Evolutionary conservation across 2,888 invertebrate genomes (phyloP), one percentile per base, ranked within the genome.

Genomic region (Eremobia ochroleuca): DNA sequence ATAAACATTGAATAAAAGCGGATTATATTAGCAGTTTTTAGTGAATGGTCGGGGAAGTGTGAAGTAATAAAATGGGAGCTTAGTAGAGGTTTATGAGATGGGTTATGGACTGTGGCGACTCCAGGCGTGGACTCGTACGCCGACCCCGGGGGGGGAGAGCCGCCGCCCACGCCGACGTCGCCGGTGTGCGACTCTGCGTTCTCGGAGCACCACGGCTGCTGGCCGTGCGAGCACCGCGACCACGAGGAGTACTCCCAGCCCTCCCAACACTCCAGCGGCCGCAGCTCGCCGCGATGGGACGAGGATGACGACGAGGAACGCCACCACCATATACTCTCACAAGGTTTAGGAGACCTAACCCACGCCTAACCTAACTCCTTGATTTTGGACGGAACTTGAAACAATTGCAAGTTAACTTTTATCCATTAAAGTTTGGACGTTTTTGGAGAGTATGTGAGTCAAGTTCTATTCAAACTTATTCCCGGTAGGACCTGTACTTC

Each of bases 181-280:
- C 97, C 96, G 73, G 96, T 95, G 87, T 97, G 94, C 93, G 97
- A 96, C 94, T 97, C 96, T 76, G 97, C 96, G 82, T 97, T 92
- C 93, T 96, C 96, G 82, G 97, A 97, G 85, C 97, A 97, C 89
- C 95, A 95, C 90, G 96, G 96, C 81, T 96, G 96, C 89, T 96
- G 96, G 95, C 96, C 96, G 77, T 96, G 96, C 92, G 96, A 96
- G 87, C 95, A 95, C 78, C 95, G 94, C 25, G 95, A 95, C 58
- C 92, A 93, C 81, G 94, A 95, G 34, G 95, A 95, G 85, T 94
- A 92, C 92, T 92, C 93, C 79, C 95, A 94, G 90, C 94, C 91
- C 85, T 96, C 97, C 89, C 96, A 95, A 87, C 92, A 91, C 58
- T 95, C 96, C 87, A 96, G 96, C 90, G 97, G 97, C 37, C 93